Base-by-base conservation (phyloP, 2,888 invertebrate species). In the Apomyelois bistriatella region DNA sequence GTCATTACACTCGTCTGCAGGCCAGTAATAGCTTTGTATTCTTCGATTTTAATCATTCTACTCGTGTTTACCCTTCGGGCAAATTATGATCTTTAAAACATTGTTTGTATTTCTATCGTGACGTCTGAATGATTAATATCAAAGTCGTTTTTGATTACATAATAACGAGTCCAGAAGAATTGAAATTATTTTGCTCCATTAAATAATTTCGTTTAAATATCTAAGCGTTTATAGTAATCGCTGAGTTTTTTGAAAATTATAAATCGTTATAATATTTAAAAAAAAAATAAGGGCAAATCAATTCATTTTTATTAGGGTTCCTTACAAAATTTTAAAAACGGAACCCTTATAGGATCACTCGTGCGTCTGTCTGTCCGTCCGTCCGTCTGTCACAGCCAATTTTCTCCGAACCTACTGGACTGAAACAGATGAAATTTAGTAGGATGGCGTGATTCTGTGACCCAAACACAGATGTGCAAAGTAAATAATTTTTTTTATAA, bases 71-170 rank as follows among this genome's bases (percentile, higher is more conserved):
- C 72, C 77, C 76, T 78, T 72, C 61, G 66, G 79, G 68, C 70
- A 70, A 70, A 73, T 73, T 70, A 70, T 74, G 58, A 74, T 71
- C 70, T 71, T 72, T 72, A 72, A 74, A 69, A 67, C 63, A 70
- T 68, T 82, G 78, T 82, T 81, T 82, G 81, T 83, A 74, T 79
- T 79, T 74, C 64, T 67, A 65, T 68, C 70, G 61, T 75, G 73
- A 78, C 68, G 74, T 69, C 68, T 68, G 65, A 72, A 68, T 78
- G 75, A 79, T 83, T 80, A 74, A 71, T 74, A 67, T 70, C 62
- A 74, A 79, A 83, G 72, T 77, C 57, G 68, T 75, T 81, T 82
- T 79, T 85, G 82, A 85, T 85, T 83, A 76, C 73, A 76, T 80
- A 79, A 84, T 79, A 66, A 66, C 63, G 58, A 61, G 59, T 54